Base-by-base conservation (phyloP, 2,797 vertebrate species). In the Bradypus variegatus region DNA sequence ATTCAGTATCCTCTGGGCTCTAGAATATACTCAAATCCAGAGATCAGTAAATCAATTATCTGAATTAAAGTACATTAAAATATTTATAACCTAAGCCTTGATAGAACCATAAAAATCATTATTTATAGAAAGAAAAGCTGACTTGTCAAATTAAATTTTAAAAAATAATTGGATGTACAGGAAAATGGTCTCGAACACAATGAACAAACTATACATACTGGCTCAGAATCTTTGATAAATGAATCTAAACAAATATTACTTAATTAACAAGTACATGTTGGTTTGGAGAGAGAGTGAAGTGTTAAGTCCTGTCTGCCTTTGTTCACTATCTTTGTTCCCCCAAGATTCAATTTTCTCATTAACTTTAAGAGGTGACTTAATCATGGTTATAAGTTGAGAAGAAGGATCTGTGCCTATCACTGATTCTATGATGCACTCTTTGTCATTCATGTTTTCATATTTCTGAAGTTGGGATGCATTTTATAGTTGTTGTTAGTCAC, bases 31-130 rank as follows among this genome's bases (percentile, higher is more conserved):
- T 23, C 2, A 50, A 79, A 48, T 36, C 25, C 48, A 53, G 36
- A 91, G 55, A 2, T 77, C 33, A 73, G 29, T 69, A 45, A 92
- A 31, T 89, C 38, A 67, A 80, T 62, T 85, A 10, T 64, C 55
- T 94, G 27, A 94, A 86, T 83, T 86, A 92, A 70, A 80, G 33
- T 73, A 60, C 86, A 65, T 55, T 65, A 27, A 64, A 55, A 65
- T 73, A 64, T 38, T 90, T 89, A 48, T 77, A 72, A 53, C 4
- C 6, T 38, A 88, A 31, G 60, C 25, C 53, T 91, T 89, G 5
- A 62, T 78, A 78, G 73, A 16, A 21, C 10, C 16, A 73, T 82
- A 81, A 58, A 75, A 92, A 60, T 53, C 12, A 91, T 80, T 79
- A 65, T 87, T 67, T 83, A 80, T 87, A 6, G 36, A 82, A 81